Conservation (phyloP, 2,888 invertebrate genomes). For the Empis livida region DNA sequence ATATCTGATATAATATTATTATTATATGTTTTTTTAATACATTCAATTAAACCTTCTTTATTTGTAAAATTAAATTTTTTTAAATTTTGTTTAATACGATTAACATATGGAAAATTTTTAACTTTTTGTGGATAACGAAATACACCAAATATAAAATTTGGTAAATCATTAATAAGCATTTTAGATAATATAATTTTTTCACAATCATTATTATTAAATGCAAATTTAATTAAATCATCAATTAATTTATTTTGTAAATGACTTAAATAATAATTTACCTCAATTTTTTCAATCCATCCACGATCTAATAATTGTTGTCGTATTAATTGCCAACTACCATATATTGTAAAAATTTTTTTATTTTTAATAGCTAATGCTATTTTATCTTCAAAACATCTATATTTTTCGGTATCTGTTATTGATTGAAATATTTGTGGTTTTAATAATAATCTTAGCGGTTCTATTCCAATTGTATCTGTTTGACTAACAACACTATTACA, state of each 20-base stretch:
- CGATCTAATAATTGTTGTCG: conserved; percentile 43
- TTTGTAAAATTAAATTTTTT: conserved; percentile 35
- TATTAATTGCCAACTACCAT: conserved; percentile 25
- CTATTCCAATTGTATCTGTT: too few species aligned
- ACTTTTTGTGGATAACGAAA: conserved; percentile 27
- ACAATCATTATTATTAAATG: conserved; percentile 28
- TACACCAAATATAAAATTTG: conserved; percentile 53
- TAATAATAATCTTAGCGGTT: too few species aligned
- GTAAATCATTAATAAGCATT: conserved; percentile 46
- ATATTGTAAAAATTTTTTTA: conserved; percentile 29
- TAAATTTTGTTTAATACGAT: conserved; percentile 23
- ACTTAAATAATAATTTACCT: conserved; percentile 16
- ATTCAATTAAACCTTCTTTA: conserved; percentile 37
- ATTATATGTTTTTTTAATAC: conserved; percentile 28
- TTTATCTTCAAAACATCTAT: too few species aligned
- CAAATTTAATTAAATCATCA: conserved; percentile 22
- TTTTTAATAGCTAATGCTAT: conserved; percentile 27
- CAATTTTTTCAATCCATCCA: conserved; percentile 67
- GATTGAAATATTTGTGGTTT: too few species aligned
- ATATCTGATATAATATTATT: conserved; percentile 35
- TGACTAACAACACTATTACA: too few species aligned
- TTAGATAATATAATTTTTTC: conserved; percentile 41
- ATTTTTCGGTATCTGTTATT: too few species aligned
- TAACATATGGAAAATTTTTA: conserved; percentile 21
- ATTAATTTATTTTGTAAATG: conserved; percentile 27